These are phyloP conservation scores for Mus caroli DNA, from an alignment of 2,797 vertebrate genomes.

Conservation along the genomic window DNA sequence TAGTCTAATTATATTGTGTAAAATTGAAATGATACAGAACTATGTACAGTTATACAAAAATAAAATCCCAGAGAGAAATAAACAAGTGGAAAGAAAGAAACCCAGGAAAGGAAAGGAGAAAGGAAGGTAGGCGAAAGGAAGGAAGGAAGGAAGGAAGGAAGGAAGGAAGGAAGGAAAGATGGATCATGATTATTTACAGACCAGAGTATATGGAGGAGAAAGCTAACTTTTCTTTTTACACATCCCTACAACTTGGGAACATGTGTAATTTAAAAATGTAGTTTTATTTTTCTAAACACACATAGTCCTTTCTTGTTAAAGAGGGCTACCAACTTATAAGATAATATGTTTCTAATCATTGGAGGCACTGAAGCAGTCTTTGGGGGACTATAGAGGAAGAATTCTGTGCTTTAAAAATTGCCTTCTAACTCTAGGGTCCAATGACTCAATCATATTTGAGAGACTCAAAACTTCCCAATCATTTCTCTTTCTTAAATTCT, in stretches of 20 bases:
- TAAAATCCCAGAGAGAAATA: background rate
- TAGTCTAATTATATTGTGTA: background rate
- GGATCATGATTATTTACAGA: background rate
- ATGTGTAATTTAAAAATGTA: constrained; percentile 22
- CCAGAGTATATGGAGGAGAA: background rate
- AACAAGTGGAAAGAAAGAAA: background rate
- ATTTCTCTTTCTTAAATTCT: background rate
- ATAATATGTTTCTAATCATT: constrained; percentile 23
- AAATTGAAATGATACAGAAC: constrained; percentile 14
- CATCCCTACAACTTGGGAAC: background rate
- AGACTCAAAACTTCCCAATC: background rate
- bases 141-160: too few relatives aligned
- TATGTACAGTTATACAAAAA: background rate
- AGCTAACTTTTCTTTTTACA: constrained; percentile 7
- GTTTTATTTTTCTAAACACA: constrained; percentile 61
- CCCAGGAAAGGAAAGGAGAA: background rate
- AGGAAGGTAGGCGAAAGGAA: background rate
- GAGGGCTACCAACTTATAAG: background rate
- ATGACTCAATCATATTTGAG: constrained; percentile 17
- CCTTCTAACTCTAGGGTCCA: background rate
- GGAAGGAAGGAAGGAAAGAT: background rate
- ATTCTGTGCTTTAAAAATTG: constrained; percentile 43
- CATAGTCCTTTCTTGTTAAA: background rate
- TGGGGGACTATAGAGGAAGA: background rate
- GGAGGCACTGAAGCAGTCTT: constrained; percentile 51